Percentiles rank a stretch among this genome's conserved stretches.
Evolutionary conservation across 2,797 vertebrate genomes (phyloP).

Genomic region (Falco cherrug): DNA sequence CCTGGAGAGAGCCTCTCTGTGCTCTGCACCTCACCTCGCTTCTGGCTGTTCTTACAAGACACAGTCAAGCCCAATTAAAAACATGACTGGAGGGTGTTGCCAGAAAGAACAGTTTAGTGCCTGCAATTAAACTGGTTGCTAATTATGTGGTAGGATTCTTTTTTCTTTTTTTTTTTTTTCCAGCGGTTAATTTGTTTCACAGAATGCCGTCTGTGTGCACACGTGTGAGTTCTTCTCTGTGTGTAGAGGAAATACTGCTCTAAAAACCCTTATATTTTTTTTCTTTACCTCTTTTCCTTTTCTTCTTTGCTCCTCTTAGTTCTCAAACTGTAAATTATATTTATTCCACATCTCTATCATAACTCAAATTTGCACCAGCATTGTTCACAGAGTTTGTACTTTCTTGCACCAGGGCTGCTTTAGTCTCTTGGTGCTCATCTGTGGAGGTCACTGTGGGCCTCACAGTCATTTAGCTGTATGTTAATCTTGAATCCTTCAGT

Average conservation of each 20-base stretch:
- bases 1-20: not conserved
- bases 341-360: not conserved
- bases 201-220: not conserved
- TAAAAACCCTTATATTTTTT: not conserved
- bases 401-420: not conserved
- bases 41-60: not conserved
- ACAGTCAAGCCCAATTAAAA: constrained; percentile 34
- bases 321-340: not conserved
- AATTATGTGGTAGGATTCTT: not conserved
- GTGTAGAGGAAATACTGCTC: not conserved
- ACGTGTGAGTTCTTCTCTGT: not conserved
- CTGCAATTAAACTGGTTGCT: constrained; percentile 25
- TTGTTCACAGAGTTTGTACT: not conserved
- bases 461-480: not conserved
- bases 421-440: not conserved
- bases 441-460: not conserved
- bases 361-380: not conserved
- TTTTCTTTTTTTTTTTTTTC: not conserved
- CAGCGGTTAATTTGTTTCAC: not conserved
- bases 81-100: not conserved
- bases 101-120: constrained; percentile 12
- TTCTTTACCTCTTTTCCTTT: not conserved
- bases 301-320: not conserved
- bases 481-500: constrained; percentile 40
- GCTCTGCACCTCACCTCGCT: not conserved